These are phyloP conservation scores for Adoxophyes honmai DNA, from an alignment of 1,140 invertebrate genomes.

Conservation along the genomic window DNA sequence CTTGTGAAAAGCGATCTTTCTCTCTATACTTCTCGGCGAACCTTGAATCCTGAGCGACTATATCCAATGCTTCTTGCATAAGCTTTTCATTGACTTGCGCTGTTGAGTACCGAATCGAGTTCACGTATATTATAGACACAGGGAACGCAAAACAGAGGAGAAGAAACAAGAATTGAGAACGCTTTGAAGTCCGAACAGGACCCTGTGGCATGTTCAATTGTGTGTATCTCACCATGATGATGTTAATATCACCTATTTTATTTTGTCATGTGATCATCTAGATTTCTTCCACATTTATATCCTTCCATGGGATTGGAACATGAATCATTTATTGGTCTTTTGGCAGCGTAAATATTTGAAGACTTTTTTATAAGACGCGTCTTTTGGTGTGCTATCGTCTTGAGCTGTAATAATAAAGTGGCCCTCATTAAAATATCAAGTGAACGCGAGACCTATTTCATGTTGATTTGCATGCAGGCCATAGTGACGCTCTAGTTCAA, in stretches of 20 bases:
- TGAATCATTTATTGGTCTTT: too few relatives aligned
- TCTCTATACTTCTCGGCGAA: neutral
- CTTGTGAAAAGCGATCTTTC: neutral
- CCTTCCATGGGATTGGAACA: too few relatives aligned
- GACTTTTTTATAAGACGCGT: too few relatives aligned
- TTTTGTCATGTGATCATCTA: neutral
- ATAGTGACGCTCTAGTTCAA: too few relatives aligned
- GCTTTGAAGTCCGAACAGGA: neutral
- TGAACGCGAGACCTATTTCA: too few relatives aligned
- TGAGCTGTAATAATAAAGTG: too few relatives aligned
- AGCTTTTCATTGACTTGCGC: neutral
- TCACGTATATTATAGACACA: constrained; percentile 1
- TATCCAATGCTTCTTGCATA: neutral
- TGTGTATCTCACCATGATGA: neutral
- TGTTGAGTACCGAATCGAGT: neutral
- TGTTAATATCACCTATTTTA: neutral
- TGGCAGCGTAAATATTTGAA: too few relatives aligned
- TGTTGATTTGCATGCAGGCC: too few relatives aligned
- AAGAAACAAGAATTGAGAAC: neutral
- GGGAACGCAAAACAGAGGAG: neutral
- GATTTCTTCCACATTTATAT: too few relatives aligned
- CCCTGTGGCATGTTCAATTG: neutral
- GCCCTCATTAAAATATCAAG: too few relatives aligned
- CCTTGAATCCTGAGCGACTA: neutral
- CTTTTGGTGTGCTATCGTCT: too few relatives aligned